Evolutionary conservation across 30 jellyfish, hydroid and myxozoan species (phyloP).

Genomic region (Hydractinia echinata): DNA sequence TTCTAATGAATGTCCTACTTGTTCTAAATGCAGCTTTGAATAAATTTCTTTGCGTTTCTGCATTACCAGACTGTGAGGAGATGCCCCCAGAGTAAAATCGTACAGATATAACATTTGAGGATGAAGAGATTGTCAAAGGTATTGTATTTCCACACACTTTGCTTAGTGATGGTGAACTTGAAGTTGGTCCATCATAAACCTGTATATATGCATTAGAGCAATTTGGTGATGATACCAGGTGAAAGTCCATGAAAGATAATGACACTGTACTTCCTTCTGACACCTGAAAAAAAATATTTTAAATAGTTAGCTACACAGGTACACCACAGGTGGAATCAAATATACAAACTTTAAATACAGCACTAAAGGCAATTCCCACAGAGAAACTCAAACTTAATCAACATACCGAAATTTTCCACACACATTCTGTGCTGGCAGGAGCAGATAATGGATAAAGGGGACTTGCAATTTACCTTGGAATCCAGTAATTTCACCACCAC

Average conservation of each 20-base stretch:
- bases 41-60: slow-evolving; percentile 26
- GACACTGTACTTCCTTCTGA: slow-evolving; percentile 33
- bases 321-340: no score
- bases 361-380: not conserved
- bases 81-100: slow-evolving; percentile 56
- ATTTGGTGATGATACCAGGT: slow-evolving; percentile 31
- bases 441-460: slow-evolving; percentile 68
- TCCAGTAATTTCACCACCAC: slow-evolving; percentile 71
- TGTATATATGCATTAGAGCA: slow-evolving; percentile 55
- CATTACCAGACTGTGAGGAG: no score
- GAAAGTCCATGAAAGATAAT: slow-evolving; percentile 46
- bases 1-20: slow-evolving; percentile 18
- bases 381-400: not conserved
- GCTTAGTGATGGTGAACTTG: not conserved
- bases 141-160: slow-evolving; percentile 53
- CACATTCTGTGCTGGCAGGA: slow-evolving; percentile 55
- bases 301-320: no score
- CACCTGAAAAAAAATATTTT: not conserved
- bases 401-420: slow-evolving; percentile 67
- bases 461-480: slow-evolving; percentile 55
- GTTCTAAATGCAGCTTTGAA: slow-evolving; percentile 53
- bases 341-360: no score
- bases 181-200: slow-evolving; percentile 49
- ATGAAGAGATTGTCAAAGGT: slow-evolving; percentile 37
- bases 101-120: slow-evolving; percentile 54